Evolutionary conservation across 2,113 vertebrate species (phyloP).

Genomic region (Lepidothrix coronata): DNA sequence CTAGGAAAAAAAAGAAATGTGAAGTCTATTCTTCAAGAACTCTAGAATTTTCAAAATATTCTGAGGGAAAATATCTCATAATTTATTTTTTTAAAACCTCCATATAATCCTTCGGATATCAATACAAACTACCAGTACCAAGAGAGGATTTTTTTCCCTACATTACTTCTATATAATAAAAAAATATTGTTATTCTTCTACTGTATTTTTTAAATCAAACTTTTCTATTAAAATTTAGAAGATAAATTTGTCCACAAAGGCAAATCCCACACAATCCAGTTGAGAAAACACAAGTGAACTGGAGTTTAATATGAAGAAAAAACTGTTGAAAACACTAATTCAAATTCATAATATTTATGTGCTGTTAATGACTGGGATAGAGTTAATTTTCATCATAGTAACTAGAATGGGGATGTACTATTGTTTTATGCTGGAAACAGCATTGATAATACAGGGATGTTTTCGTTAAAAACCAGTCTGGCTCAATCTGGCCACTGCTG

Average conservation of each 20-base stretch:
- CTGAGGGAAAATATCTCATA: neutral
- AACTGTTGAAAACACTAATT: neutral
- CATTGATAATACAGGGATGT: neutral
- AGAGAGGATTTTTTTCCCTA: neutral
- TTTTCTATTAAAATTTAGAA: neutral
- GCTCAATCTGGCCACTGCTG: neutral
- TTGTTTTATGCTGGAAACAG: neutral
- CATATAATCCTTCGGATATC: neutral
- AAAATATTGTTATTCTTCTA: neutral
- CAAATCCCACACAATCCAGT: neutral
- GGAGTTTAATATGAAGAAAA: neutral
- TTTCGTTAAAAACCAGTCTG: neutral
- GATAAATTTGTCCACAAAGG: neutral
- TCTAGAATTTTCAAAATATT: neutral
- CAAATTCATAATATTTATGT: neutral
- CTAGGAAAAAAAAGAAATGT: neutral
- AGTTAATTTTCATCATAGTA: neutral
- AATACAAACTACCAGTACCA: neutral
- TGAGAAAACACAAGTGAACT: neutral
- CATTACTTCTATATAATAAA: neutral
- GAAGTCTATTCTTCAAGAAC: neutral
- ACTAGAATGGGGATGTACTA: too few relatives aligned
- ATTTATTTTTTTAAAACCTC: neutral
- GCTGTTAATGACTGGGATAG: neutral
- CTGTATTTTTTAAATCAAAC: neutral